Evolutionary conservation across 2,113 vertebrate genomes (phyloP).

Genomic region (Malurus melanocephalus): DNA sequence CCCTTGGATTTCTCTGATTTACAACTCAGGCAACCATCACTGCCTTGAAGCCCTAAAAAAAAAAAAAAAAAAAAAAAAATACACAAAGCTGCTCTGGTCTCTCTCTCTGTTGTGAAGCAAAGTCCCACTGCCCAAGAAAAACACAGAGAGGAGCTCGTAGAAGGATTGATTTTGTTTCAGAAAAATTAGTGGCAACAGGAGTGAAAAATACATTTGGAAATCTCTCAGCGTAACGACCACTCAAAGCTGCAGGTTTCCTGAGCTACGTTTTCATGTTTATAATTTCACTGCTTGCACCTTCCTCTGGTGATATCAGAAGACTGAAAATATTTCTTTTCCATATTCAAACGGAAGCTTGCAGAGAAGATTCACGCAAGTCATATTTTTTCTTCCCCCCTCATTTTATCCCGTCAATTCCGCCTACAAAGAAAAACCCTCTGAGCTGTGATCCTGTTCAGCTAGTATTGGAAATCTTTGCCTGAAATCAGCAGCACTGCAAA

Average conservation of each 20-base stretch:
- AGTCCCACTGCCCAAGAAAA: neutral
- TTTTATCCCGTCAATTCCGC: neutral
- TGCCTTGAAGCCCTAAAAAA: neutral
- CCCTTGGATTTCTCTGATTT: neutral
- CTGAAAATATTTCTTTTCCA: neutral
- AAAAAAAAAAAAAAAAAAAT: neutral
- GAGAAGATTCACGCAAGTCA: neutral
- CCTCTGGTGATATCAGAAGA: constrained; percentile 16
- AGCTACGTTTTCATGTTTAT: neutral
- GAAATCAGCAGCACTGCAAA: neutral
- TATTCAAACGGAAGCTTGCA: neutral
- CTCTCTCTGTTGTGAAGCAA: neutral
- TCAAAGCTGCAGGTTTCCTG: constrained; percentile 13
- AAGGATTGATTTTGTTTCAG: neutral
- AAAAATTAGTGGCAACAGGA: neutral
- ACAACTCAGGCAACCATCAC: neutral
- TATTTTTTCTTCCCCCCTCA: neutral
- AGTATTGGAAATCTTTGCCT: neutral
- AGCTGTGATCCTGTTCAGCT: neutral
- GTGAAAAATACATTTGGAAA: neutral
- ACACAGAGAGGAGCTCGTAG: neutral
- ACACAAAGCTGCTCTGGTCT: neutral
- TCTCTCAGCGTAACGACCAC: neutral
- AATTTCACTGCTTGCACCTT: constrained; percentile 51
- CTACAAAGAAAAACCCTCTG: neutral